phyloP scores from a whole-genome alignment of 1,140 invertebrate genomes.

The Schmidtea mediterranea region DNA sequence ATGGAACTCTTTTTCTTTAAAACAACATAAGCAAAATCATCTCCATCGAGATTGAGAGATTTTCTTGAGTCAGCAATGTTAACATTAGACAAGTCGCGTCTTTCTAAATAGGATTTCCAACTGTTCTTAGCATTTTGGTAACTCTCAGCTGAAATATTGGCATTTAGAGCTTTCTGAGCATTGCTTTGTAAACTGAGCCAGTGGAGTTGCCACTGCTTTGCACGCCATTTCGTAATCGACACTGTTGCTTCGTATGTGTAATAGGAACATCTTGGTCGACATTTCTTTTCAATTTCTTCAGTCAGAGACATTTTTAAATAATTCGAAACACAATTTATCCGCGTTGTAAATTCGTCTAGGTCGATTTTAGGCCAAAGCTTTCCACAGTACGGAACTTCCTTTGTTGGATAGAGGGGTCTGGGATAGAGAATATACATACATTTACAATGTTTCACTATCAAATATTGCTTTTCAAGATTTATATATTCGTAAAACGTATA shows the following conservation, averaged over 20 bases:
- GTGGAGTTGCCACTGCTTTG: constrained; percentile 1
- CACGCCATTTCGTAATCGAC: constrained; percentile 2
- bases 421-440: constrained; percentile 2
- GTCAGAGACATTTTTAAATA: not conserved
- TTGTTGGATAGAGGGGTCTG: not conserved
- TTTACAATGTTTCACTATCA: constrained; percentile 2
- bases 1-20: not conserved
- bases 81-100: too few species aligned
- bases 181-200: not conserved
- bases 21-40: constrained; percentile 1
- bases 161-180: not conserved
- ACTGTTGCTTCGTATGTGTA: not conserved
- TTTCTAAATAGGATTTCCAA: too few species aligned
- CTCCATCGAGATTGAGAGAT: not conserved
- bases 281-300: not conserved
- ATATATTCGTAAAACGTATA: not conserved
- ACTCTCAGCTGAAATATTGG: too few species aligned
- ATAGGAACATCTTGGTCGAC: constrained; percentile 1
- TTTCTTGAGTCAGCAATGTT: too few species aligned
- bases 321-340: not conserved
- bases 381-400: not conserved
- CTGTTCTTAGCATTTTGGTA: too few species aligned
- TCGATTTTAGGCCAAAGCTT: not conserved
- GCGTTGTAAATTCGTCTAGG: not conserved
- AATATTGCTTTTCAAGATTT: not conserved